These are phyloP conservation scores for Pantala flavescens DNA, from an alignment of 1,140 invertebrate species.

Conservation along the genomic window DNA sequence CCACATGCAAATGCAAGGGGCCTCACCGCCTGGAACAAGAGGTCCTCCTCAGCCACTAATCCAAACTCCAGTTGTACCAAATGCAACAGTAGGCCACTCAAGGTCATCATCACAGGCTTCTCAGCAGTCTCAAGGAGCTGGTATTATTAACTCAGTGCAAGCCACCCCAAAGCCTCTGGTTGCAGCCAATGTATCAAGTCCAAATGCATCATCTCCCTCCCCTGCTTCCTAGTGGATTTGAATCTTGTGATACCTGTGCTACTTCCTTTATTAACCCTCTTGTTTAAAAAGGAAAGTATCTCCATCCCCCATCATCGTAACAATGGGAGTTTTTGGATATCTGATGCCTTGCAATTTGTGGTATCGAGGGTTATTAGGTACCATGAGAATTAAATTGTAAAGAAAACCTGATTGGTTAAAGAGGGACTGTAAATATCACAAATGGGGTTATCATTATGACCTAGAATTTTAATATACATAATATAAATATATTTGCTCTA, in stretches of 20 bases:
- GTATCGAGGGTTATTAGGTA: neutral
- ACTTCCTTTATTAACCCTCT: neutral
- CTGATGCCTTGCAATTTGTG: neutral
- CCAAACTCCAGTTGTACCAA: constrained; percentile 47
- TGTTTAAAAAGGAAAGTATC: neutral
- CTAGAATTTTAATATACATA: neutral
- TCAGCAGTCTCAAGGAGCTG: constrained; percentile 5
- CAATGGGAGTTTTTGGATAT: neutral
- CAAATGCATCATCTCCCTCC: neutral
- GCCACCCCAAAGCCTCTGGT: neutral
- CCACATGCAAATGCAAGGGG: constrained; percentile 64
- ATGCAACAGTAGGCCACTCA: constrained; percentile 42
- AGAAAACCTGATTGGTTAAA: neutral
- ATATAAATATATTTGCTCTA: neutral
- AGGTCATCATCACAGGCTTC: constrained; percentile 49
- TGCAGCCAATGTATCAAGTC: neutral
- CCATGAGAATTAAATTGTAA: neutral
- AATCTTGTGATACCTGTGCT: neutral
- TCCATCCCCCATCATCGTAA: neutral
- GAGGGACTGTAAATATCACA: constrained; percentile 1
- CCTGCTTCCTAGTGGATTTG: neutral
- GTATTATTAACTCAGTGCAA: neutral
- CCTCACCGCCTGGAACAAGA: constrained; percentile 40
- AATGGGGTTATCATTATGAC: neutral
- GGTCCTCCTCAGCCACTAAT: constrained; percentile 52